Conservation (phyloP, 2,113 vertebrate genomes). For the Neolamprologus longior region DNA sequence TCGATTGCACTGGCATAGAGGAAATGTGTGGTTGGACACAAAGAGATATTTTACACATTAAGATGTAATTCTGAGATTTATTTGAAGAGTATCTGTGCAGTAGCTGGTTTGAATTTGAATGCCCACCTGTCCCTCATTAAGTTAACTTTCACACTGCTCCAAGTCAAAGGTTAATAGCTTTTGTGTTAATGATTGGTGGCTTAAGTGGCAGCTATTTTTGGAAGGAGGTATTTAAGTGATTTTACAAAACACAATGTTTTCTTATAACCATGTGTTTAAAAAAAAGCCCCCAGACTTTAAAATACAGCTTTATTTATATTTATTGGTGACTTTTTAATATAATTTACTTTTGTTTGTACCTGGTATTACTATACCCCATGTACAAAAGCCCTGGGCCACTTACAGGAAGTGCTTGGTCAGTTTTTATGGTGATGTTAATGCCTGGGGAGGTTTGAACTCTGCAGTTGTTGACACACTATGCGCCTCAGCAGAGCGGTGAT, state of each 20-base stretch:
- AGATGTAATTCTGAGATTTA: not conserved
- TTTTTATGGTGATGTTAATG: not conserved
- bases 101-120: not conserved
- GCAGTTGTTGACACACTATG: not conserved
- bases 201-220: not conserved
- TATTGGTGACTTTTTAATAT: not conserved
- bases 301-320: not conserved
- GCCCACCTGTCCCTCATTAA: not conserved
- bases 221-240: not conserved
- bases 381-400: not conserved
- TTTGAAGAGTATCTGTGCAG: not conserved
- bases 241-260: not conserved
- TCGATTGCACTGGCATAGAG: not conserved
- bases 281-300: not conserved
- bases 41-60: not conserved
- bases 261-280: not conserved
- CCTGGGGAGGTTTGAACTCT: not conserved
- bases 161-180: not conserved
- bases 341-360: not conserved
- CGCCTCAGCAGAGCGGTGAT: not conserved
- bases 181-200: constrained; percentile 36
- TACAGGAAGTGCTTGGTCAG: not conserved
- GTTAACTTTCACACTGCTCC: constrained; percentile 3
- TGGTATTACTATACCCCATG: not conserved
- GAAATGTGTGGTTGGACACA: not conserved